phyloP scores from a whole-genome alignment of 2,888 invertebrate species.

The Cotesia congregata region DNA sequence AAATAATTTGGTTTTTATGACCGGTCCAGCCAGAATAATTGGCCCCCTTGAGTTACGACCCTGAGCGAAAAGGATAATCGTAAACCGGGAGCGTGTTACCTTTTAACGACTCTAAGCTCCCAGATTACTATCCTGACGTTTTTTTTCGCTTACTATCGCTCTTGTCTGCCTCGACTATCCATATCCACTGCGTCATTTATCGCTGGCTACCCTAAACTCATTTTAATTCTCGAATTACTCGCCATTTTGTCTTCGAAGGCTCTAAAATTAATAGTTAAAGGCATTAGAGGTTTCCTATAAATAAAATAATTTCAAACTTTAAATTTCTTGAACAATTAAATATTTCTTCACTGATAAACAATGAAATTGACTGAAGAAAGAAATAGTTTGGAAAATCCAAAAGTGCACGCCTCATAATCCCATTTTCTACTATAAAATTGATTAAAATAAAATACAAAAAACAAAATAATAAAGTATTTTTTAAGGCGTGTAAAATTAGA shows the following conservation, averaged over 20 bases:
- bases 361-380: too few species aligned
- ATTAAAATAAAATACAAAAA: too few species aligned
- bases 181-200: not conserved
- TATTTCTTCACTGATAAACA: too few species aligned
- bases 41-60: not conserved
- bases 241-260: too few species aligned
- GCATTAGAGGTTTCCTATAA: too few species aligned
- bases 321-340: too few species aligned
- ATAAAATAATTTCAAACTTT: too few species aligned
- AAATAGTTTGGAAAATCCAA: too few species aligned
- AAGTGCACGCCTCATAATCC: too few species aligned
- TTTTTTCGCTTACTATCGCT: not conserved
- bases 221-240: not conserved
- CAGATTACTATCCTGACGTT: constrained; percentile 13
- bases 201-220: not conserved
- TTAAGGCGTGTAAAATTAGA: too few species aligned
- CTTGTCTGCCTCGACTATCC: not conserved
- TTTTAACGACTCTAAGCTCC: constrained; percentile 17
- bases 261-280: not conserved
- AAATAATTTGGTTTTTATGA: not conserved
- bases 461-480: too few species aligned
- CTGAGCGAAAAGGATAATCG: constrained; percentile 3
- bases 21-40: not conserved
- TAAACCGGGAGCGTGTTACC: constrained; percentile 3
- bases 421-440: too few species aligned